These are phyloP conservation scores for Perca flavescens DNA, from an alignment of 2,113 vertebrate species.

Conservation along the genomic window DNA sequence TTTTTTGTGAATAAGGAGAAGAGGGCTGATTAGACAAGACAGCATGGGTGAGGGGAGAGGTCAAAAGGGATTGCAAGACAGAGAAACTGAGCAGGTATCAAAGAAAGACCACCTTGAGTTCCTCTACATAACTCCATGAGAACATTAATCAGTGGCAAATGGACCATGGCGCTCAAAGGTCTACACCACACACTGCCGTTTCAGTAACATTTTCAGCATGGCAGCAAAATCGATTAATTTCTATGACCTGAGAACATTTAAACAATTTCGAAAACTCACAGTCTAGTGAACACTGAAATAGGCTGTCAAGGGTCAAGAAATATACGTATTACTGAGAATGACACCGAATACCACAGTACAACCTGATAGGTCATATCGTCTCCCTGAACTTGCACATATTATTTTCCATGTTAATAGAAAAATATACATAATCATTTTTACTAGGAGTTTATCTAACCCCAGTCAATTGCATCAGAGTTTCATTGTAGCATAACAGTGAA, in stretches of 20 bases:
- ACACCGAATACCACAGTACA: not conserved
- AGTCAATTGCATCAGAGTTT: not conserved
- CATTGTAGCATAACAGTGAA: not conserved
- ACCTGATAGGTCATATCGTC: not conserved
- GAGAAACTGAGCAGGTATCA: not conserved
- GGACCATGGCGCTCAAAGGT: not conserved
- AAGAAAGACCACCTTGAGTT: not conserved
- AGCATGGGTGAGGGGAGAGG: not conserved
- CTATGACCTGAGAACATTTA: not conserved
- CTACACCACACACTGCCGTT: not conserved
- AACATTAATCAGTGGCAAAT: conserved; percentile 19
- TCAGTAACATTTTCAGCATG: not conserved
- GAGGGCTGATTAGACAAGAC: not conserved
- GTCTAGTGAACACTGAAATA: not conserved
- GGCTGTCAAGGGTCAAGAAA: conserved; percentile 7
- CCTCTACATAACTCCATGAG: not conserved
- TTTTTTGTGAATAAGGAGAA: not conserved
- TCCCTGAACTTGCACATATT: not conserved
- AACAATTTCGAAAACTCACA: not conserved
- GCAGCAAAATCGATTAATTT: not conserved
- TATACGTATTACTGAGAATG: not conserved
- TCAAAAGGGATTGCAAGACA: conserved; percentile 6
- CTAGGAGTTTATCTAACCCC: conserved; percentile 7
- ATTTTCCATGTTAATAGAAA: not conserved
- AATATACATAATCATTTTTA: not conserved